phyloP scores from a whole-genome alignment of 2,797 vertebrate genomes.

The Onychomys torridus region DNA sequence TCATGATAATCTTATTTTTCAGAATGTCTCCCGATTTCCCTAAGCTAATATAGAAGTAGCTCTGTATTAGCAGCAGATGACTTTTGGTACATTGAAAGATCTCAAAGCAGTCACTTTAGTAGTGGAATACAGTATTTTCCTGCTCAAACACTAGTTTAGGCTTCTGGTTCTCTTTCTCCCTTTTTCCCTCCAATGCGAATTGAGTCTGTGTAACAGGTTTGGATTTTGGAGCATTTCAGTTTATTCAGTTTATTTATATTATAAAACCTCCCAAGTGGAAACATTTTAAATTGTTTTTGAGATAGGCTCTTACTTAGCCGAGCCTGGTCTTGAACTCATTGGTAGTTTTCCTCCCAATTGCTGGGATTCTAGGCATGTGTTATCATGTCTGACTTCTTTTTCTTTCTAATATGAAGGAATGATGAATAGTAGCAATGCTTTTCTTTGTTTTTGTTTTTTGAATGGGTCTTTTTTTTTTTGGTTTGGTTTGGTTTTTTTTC shows the following conservation, averaged over 20 bases:
- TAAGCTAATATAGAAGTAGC: slow-evolving; percentile 76
- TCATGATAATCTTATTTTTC: slow-evolving; percentile 67
- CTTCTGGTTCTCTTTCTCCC: slow-evolving; percentile 24
- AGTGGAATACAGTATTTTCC: slow-evolving; percentile 21
- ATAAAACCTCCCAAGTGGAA: not conserved
- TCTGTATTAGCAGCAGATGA: slow-evolving; percentile 75
- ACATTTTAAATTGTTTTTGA: not conserved
- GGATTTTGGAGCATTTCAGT: not conserved
- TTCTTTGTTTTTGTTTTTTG: not conserved
- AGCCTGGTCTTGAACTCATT: not conserved
- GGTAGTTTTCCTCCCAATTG: not conserved
- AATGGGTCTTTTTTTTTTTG: not conserved
- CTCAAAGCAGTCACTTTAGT: slow-evolving; percentile 75
- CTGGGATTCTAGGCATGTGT: not conserved
- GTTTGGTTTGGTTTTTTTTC: not conserved
- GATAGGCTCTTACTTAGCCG: not conserved
- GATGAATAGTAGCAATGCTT: not conserved
- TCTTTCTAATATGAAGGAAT: slow-evolving; percentile 49
- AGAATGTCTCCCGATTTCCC: slow-evolving; percentile 66
- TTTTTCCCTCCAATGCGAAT: not conserved
- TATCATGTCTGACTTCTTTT: not conserved
- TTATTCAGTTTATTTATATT: not conserved
- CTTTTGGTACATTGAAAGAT: slow-evolving; percentile 80
- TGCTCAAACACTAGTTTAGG: slow-evolving; percentile 33
- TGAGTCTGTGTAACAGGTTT: not conserved